Base-by-base conservation (phyloP, 1,140 invertebrate species). In the Agrypnia vestita region DNA sequence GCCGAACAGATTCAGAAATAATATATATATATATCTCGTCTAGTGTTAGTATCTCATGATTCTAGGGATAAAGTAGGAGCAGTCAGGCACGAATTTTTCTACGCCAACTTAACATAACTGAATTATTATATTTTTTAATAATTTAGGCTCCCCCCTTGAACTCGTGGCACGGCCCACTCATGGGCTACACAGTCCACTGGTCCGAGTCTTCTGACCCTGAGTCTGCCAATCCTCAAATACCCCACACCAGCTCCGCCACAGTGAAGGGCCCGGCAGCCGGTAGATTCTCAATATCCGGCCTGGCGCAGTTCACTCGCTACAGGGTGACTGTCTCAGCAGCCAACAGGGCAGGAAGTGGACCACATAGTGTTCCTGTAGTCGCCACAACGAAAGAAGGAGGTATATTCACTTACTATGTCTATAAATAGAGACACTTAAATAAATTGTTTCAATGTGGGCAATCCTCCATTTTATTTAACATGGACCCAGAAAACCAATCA, bases 351-450 rank as follows among this genome's bases (percentile, higher is more conserved):
- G 96, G 96, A 0, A 92, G 92, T 35, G 96, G 96, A n/a, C 96
- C 96, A 0, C 90, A 92, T 17, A 96, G 95, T 35, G 87, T 91
- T 0, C 91, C 93, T 8, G 89, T 94, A 9, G 91, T 93, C 69
- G 94, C 94, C 4, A 93, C 93, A 17, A 97, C 96, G 6, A 91
- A 95, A 49, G 96, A 97, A 90, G 96, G 96, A 89, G 94, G 95
- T 96, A 86, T n/a, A 51, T 13, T 9, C 8, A 51, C 49, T 4
- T 15, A 51, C 11, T 51, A 4, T 4, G 11, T 3, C n/a, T 15
- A 51, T 3, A 12, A 51, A 51, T 35, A 51, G 11, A 15, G 8
- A 51, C n/a, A 13, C 8, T 51, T 13, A 9, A 51, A 13, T 51
- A 51, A 51, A 51, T 12, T 51, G 49, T 51, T 51, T 51, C 1